A percentile compares a stretch with the other conserved stretches of the same genome.
These are phyloP conservation scores for Mesorhabditis spiculigera DNA, from an alignment of 2,888 invertebrate genomes.

Conservation along the genomic window DNA sequence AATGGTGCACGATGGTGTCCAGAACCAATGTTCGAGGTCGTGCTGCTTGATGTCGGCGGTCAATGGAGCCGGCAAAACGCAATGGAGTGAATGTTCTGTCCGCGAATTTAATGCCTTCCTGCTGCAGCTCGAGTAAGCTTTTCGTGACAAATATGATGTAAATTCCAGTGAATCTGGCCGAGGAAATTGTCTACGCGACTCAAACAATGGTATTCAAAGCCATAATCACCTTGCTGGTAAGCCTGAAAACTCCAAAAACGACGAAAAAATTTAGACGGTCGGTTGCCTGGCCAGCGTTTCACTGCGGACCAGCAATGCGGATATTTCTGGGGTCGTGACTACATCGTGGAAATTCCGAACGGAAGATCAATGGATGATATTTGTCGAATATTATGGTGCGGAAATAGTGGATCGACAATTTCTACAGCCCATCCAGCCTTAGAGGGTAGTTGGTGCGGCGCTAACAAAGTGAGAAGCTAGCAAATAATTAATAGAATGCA, in stretches of 20 bases:
- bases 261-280: slow-evolving; percentile 20
- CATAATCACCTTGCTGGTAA: slow-evolving; percentile 47
- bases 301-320: slow-evolving; percentile 58
- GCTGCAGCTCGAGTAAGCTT: slow-evolving; percentile 51
- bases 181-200: slow-evolving; percentile 54
- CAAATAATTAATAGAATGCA: neutral
- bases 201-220: slow-evolving; percentile 37
- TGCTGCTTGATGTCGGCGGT: slow-evolving; percentile 58
- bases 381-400: slow-evolving; percentile 57
- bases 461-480: slow-evolving; percentile 30
- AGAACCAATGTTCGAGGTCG: slow-evolving; percentile 53
- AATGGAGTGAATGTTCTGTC: slow-evolving; percentile 56
- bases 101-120: slow-evolving; percentile 57
- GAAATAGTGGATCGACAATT: slow-evolving; percentile 57
- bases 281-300: slow-evolving; percentile 55
- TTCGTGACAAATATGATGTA: neutral
- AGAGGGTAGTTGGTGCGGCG: slow-evolving; percentile 58
- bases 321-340: slow-evolving; percentile 58
- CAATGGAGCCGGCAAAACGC: slow-evolving; percentile 59
- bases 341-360: slow-evolving; percentile 54
- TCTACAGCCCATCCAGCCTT: slow-evolving; percentile 58
- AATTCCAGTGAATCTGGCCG: slow-evolving; percentile 50
- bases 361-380: slow-evolving; percentile 54
- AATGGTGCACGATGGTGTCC: slow-evolving; percentile 59
- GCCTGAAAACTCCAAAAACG: neutral